Evolutionary conservation across 2,797 vertebrate genomes (phyloP), one percentile per base, ranked within the genome.

Genomic region (Mormyrops boulengeri): DNA sequence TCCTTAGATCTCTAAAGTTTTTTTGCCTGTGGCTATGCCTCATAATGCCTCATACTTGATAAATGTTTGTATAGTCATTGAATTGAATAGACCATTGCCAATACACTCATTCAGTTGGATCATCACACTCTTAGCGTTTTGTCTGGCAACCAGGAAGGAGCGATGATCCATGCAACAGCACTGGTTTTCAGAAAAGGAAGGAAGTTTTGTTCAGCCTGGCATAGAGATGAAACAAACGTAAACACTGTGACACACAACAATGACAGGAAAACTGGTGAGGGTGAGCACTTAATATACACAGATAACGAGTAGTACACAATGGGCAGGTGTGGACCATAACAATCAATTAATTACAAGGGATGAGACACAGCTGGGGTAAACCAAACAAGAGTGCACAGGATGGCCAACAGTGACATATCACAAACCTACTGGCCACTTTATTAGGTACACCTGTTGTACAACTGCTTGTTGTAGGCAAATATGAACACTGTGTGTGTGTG

Each of bases 11-110:
- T 90, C 69, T 5, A 85, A 88, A 85, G 49, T 52, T 85, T 47
- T 85, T 85, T 84, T 85, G 77, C 77, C 89, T 49, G 60, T 69
- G 87, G 77, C 89, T 52, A 88, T 49, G 89, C 55, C 77, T 88
- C 55, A 38, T 41, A 50, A 88, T 34, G 87, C 87, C 87, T 88
- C 55, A 52, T 41, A 52, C 85, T 69, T 60, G 88, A 88, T 84
- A 88, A 73, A 85, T 90, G 53, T 88, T 88, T 90, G 87, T 30
- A 41, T 85, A 88, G 26, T 34, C 11, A 34, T 69, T 69, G 3
- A 12, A 55, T 22, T 62, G 49, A 50, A 89, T n/a, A 88, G 88
- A 50, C 47, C 41, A 26, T 22, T 50, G 80, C 52, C 6, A 41
- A 8, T 30, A 12, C 80, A 30, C 77, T 90, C 87, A 66, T 11